phyloP scores from a whole-genome alignment of 2,888 invertebrate species.

The Noctua janthe region DNA sequence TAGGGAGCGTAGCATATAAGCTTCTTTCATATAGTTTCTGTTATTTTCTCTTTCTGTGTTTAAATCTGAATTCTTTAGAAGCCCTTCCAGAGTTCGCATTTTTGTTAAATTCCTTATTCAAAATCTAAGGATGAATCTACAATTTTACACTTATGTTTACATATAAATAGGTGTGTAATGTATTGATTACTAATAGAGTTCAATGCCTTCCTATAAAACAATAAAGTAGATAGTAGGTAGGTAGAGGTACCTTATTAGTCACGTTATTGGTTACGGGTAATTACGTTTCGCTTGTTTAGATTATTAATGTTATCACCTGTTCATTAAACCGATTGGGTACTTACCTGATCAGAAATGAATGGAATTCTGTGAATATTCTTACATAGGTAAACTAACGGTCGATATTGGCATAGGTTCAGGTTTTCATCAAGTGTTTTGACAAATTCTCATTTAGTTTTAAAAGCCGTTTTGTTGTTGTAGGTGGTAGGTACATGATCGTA shows the following conservation, averaged over 20 bases:
- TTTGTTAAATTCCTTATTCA: background rate
- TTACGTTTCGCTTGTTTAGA: conserved; percentile 7
- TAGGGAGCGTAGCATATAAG: background rate
- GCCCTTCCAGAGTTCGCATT: background rate
- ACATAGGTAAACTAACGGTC: background rate
- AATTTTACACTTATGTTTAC: background rate
- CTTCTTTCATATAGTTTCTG: background rate
- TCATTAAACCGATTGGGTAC: background rate
- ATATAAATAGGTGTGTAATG: background rate
- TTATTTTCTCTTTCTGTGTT: background rate
- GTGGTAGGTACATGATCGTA: background rate
- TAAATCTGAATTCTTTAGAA: background rate
- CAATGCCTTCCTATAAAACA: conserved; percentile 11
- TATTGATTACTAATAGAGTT: conserved; percentile 12
- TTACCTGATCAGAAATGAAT: background rate
- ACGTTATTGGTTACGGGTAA: conserved; percentile 4
- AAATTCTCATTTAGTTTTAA: background rate
- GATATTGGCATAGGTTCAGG: background rate
- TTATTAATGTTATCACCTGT: conserved; percentile 3
- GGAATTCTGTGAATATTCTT: background rate
- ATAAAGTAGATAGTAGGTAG: background rate
- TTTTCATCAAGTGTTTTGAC: background rate
- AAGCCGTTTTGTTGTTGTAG: background rate
- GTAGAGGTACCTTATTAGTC: no score
- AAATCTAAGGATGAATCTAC: background rate